Evolutionary conservation across 2,797 vertebrate species (phyloP), one percentile per base, ranked within the genome.

Genomic region (Leptodactylus fallax): DNA sequence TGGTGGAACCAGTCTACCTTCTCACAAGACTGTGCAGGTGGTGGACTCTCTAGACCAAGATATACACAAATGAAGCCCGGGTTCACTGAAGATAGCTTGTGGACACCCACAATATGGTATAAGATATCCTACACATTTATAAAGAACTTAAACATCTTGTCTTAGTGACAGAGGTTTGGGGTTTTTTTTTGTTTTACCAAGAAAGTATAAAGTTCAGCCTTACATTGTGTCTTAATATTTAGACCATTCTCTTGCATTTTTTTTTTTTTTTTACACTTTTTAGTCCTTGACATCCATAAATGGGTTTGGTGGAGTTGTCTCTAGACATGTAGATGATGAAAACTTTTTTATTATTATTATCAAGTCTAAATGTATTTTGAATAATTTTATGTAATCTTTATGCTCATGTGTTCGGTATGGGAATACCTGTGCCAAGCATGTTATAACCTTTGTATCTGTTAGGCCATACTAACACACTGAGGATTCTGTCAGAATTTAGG

Each of bases 21-120:
- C 56, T 63, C 56, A 21, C 71, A 27, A 55, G 83, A 19, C 47
- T 63, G 27, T 60, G 25, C 55, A 47, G 69, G 83, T 85, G 55
- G 21, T 61, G 56, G 55, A 77, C 36, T 5, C 8, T 74, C 71
- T 11, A 21, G 36, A 49, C 17, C 45, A 9, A 47, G 19, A 21
- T 17, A 13, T 77, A 8, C 47, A 53, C 72, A 77, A 23, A 77
- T 47, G 72, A 76, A 16, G 17, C 67, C 8, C 4, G 21, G 12
- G 19, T n/a, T 10, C 47, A 14, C n/a, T n/a, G n/a, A n/a, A n/a
- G n/a, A n/a, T n/a, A n/a, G n/a, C n/a, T n/a, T n/a, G n/a, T n/a
- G 49, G 17, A 23, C 49, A 51, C 21, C 10, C 47, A 51, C 69
- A 16, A 19, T 8, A 9, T 72, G 9, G 45, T 23, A 51, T 53